Percentiles rank a stretch among this genome's conserved stretches.
These are phyloP conservation scores for Caenorhabditis sp. DNA, from an alignment of 2,888 invertebrate species.

Conservation along the genomic window DNA sequence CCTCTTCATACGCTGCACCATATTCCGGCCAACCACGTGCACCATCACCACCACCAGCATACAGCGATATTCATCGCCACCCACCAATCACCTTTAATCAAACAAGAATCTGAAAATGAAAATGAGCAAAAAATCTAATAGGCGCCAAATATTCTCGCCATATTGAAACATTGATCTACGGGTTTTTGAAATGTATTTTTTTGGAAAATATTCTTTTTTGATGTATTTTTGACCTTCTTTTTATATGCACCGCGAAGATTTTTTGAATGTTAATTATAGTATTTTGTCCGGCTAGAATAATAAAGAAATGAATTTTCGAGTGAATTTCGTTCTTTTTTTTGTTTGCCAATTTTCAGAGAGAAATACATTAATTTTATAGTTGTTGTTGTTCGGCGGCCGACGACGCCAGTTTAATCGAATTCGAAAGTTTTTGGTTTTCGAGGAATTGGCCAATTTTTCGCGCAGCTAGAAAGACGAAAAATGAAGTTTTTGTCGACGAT, in stretches of 20 bases:
- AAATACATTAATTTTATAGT: constrained; percentile 1
- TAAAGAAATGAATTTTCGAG: constrained; percentile 1
- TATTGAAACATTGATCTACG: neutral
- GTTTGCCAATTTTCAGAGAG: neutral
- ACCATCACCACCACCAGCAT: constrained; percentile 24
- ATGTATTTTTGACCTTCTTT: neutral
- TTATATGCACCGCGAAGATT: neutral
- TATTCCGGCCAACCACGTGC: constrained; percentile 2
- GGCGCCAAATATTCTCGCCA: neutral
- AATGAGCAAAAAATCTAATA: neutral
- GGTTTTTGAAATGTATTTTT: neutral
- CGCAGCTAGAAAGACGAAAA: no score
- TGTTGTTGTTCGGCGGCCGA: neutral
- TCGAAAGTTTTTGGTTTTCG: neutral
- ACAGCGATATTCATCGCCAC: constrained; percentile 10
- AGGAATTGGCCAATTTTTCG: no score
- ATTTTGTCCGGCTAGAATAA: neutral
- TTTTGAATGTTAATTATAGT: neutral
- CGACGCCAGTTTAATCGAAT: neutral
- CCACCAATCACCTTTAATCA: neutral
- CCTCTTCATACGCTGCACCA: constrained; percentile 23
- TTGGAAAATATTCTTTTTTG: neutral
- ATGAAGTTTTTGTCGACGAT: constrained; percentile 35
- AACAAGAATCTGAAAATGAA: neutral
- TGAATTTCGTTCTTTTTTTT: neutral